Conservation (phyloP, 2,113 vertebrate genomes). For the Podocnemis expansa region DNA sequence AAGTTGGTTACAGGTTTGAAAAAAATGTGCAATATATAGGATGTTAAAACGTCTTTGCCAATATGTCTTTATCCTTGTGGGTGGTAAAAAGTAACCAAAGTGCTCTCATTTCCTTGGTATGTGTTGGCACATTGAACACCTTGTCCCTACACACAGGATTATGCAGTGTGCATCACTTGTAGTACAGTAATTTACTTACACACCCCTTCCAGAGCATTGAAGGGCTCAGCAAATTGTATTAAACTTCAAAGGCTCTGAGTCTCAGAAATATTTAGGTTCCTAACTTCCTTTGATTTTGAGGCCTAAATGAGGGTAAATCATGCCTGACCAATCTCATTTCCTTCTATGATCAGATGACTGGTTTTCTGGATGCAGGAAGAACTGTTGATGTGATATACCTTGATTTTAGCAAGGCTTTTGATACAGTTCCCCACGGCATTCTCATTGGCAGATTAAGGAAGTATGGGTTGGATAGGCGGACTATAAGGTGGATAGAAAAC, state of each 20-base stretch:
- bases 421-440: too few relatives aligned
- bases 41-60: not conserved
- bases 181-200: not conserved
- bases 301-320: not conserved
- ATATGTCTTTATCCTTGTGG: not conserved
- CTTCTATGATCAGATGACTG: too few relatives aligned
- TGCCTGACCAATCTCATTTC: too few relatives aligned
- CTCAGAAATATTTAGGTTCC: not conserved
- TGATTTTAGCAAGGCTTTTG: too few relatives aligned
- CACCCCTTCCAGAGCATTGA: not conserved
- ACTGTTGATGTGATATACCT: too few relatives aligned
- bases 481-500: too few relatives aligned
- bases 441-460: too few relatives aligned
- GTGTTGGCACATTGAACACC: not conserved
- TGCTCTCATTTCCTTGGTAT: not conserved
- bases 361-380: too few relatives aligned
- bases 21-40: not conserved
- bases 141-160: not conserved
- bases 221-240: not conserved
- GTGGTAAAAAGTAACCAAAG: not conserved
- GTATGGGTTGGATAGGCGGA: too few relatives aligned
- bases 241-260: not conserved
- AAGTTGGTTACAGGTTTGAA: not conserved
- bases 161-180: not conserved
- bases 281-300: not conserved